Conservation (phyloP, 2,113 vertebrate species). For the Amia ocellicauda region DNA sequence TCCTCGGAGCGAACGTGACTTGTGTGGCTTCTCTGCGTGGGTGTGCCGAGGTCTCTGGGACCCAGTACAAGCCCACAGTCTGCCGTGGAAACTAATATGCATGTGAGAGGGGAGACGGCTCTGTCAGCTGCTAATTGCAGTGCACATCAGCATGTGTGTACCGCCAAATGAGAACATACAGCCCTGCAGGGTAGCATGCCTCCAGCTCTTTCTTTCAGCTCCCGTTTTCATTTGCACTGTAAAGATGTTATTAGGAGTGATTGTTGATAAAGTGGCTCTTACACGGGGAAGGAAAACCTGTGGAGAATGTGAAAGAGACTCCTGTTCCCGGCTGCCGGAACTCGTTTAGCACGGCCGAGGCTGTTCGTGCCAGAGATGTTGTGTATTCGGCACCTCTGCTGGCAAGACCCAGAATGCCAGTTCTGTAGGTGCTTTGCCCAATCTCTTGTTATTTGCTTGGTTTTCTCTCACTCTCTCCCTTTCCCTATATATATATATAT, state of each 20-base stretch:
- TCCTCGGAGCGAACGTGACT: not conserved
- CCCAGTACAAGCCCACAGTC: not conserved
- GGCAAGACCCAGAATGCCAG: too few species aligned
- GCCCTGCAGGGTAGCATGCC: not conserved
- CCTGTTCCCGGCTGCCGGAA: not conserved
- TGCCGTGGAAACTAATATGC: not conserved
- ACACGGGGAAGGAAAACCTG: not conserved
- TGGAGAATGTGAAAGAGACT: not conserved
- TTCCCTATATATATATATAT: too few species aligned
- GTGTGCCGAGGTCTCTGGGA: too few species aligned
- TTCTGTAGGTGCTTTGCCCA: too few species aligned
- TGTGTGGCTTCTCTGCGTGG: not conserved
- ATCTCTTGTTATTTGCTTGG: not conserved
- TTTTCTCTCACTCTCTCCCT: constrained; percentile 24
- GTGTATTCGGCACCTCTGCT: too few species aligned
- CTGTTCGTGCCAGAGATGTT: too few species aligned
- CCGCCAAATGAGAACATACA: not conserved
- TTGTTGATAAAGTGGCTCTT: not conserved
- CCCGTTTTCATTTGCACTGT: not conserved
- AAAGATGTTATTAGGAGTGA: not conserved
- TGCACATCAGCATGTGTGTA: not conserved
- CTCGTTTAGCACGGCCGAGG: not conserved
- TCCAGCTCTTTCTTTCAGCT: not conserved
- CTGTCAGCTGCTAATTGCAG: not conserved
- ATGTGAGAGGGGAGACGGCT: not conserved